Base-by-base conservation (phyloP, 2,113 vertebrate genomes). In the Potamarius usumacintae region DNA sequence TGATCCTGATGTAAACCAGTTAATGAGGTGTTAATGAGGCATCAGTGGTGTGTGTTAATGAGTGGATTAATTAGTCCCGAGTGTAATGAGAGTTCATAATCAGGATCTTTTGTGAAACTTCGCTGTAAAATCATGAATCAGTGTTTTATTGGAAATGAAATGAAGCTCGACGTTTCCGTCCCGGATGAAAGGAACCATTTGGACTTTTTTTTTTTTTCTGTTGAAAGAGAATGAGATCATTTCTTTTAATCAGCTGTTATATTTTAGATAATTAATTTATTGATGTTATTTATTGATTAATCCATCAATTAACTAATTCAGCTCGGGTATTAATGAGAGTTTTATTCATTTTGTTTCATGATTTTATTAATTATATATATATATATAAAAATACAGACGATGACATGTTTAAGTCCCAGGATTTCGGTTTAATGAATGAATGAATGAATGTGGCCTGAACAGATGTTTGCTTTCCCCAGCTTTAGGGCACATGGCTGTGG, bases 401-500 rank as follows among this genome's bases (percentile, higher is more conserved):
- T 20, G 34, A 4, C 11, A 11, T 50, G 22, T 48, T 22, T 48
- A 22, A 76, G 11, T 10, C 18, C 17, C 20, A 20, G 72, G 9
- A 22, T 76, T 50, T 50, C 8, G 18, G 42, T 50, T 74, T 74
- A 42, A 15, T 14, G 55, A n/a, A 79, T 55, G n/a, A n/a, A 79
- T 55, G n/a, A 55, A 7, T 52, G 17, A 58, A 80, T 80, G 5
- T 34, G 12, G 14, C 34, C 4, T 58, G 8, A 25, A 8, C 5
- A 25, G 27, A 55, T 18, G 15, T 50, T 62, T 72, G 88, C 87
- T 88, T 88, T 91, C 90, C 82, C 72, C 85, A 83, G 63, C 42
- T 50, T 52, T 76, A 25, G 42, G 20, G 42, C 0, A 14, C 9
- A 80, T 7, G 76, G 79, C 58, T 80, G 87, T 86, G 62, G 52